A percentile compares a stretch with the other conserved stretches of the same genome.
Evolutionary conservation across 2,888 invertebrate genomes (phyloP).

Genomic region (Nymphalis urticae): DNA sequence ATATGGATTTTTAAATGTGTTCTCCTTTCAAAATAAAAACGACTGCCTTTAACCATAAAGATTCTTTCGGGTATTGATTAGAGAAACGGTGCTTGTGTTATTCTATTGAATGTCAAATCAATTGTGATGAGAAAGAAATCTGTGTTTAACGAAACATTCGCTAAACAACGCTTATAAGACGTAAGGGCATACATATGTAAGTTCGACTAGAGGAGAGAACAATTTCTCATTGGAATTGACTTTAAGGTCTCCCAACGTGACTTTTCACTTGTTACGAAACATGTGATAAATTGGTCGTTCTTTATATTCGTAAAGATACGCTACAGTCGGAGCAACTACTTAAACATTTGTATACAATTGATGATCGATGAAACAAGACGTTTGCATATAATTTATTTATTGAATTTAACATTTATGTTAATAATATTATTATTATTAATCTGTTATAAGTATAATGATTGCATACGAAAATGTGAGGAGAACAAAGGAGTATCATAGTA

Average conservation of each 20-base stretch:
- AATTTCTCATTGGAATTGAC: not conserved
- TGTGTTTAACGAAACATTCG: too few species aligned
- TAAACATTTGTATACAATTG: not conserved
- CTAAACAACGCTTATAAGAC: too few species aligned
- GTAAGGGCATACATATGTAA: not conserved
- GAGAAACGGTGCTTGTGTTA: not conserved
- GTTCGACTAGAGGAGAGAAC: not conserved
- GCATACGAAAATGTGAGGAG: conserved; percentile 7
- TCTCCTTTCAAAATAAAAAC: conserved; percentile 16
- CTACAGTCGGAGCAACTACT: not conserved
- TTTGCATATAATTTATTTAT: not conserved
- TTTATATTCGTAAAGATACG: not conserved
- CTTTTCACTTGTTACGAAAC: conserved; percentile 3
- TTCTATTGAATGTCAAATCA: not conserved
- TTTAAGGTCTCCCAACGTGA: not conserved
- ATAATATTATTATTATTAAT: too few species aligned
- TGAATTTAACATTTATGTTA: too few species aligned
- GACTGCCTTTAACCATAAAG: not conserved
- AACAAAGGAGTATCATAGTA: conserved; percentile 31
- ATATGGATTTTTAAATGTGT: conserved; percentile 23
- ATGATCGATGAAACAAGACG: not conserved
- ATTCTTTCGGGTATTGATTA: too few species aligned
- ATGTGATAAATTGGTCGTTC: not conserved
- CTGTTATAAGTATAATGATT: not conserved
- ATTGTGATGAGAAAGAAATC: too few species aligned